phyloP scores from a whole-genome alignment of 2,888 invertebrate genomes.

The Ryuthela nishihirai region DNA sequence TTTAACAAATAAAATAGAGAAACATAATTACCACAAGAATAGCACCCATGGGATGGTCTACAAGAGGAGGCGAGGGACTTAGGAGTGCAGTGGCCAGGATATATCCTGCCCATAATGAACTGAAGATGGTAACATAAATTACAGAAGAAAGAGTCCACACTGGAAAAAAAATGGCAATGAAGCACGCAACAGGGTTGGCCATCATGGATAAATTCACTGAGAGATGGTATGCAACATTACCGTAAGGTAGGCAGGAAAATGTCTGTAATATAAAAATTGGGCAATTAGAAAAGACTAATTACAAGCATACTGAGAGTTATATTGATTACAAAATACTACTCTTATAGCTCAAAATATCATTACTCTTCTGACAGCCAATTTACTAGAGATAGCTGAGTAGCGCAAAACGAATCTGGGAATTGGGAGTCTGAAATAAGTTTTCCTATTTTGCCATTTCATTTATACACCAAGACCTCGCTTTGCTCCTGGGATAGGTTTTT shows the following conservation, averaged over 20 bases:
- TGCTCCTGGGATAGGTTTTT: no score
- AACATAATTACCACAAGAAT: conserved; percentile 62
- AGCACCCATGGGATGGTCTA: conserved; percentile 58
- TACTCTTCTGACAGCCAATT: neutral
- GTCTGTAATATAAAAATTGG: conserved; percentile 58
- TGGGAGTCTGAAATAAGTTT: no score
- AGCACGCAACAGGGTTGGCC: conserved; percentile 73
- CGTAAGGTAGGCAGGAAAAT: conserved; percentile 76
- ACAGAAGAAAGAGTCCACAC: conserved; percentile 49
- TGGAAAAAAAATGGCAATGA: conserved; percentile 55
- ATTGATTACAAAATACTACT: no score
- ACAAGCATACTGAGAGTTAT: neutral
- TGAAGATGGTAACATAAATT: conserved; percentile 46
- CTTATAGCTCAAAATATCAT: neutral
- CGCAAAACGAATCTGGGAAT: no score
- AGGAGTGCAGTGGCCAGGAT: conserved; percentile 66
- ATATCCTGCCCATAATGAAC: conserved; percentile 60
- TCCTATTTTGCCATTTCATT: no score
- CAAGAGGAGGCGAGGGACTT: conserved; percentile 69
- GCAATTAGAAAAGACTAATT: neutral
- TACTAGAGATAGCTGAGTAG: neutral
- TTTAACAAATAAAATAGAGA: no score
- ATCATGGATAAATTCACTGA: conserved; percentile 70
- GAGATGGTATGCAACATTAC: conserved; percentile 69
- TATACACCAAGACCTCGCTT: no score